These are phyloP conservation scores for Lepidocolaptes lacrymiger DNA, from an alignment of 2,797 vertebrate species.

Conservation along the genomic window DNA sequence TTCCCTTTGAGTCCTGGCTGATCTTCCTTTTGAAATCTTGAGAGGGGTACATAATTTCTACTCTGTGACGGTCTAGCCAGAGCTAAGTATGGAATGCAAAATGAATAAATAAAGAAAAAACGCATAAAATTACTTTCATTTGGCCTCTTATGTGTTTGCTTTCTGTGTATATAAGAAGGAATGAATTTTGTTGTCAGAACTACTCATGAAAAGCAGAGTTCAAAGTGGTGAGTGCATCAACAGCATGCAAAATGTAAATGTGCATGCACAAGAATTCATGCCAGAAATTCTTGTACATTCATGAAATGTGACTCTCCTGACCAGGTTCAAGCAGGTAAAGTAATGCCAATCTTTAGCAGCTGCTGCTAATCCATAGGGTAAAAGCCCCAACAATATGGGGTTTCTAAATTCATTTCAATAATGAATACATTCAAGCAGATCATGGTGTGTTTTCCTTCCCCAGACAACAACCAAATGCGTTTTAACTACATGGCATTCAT, in stretches of 20 bases:
- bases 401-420: not conserved
- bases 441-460: fast-evolving
- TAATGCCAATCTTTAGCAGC: not conserved
- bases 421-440: not conserved
- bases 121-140: not conserved
- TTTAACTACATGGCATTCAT: not conserved
- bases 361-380: not conserved
- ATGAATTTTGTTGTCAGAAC: not conserved
- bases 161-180: not conserved
- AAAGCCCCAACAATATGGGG: not conserved
- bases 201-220: slow-evolving; percentile 19
- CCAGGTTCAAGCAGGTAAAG: not conserved
- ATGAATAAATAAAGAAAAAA: not conserved
- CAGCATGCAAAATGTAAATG: slow-evolving; percentile 40
- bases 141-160: not conserved
- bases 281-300: slow-evolving; percentile 55
- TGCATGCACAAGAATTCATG: slow-evolving; percentile 37
- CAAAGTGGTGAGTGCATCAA: not conserved
- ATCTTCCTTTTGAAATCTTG: not conserved
- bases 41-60: not conserved
- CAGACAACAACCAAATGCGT: not conserved
- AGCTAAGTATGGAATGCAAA: not conserved
- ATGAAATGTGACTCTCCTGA: slow-evolving; percentile 35
- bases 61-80: not conserved
- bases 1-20: not conserved